phyloP scores from a whole-genome alignment of 2,888 invertebrate genomes.

The Ormyrus thymus region DNA sequence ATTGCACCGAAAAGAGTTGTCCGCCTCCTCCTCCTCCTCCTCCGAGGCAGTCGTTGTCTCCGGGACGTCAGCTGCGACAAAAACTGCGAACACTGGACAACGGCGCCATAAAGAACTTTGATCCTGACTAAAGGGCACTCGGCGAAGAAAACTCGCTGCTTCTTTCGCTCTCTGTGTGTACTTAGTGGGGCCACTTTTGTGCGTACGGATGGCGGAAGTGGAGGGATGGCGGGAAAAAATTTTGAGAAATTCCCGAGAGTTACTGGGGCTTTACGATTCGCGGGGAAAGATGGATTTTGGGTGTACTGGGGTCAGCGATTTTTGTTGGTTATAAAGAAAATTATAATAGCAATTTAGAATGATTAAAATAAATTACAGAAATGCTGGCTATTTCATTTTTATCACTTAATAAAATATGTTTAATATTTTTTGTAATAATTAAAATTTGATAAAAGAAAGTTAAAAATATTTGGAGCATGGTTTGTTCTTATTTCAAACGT shows the following conservation, averaged over 20 bases:
- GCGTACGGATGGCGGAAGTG: neutral
- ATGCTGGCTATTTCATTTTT: too few species aligned
- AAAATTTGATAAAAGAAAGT: neutral
- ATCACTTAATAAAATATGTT: neutral
- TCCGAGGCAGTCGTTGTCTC: constrained; percentile 10
- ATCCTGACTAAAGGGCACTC: constrained; percentile 45
- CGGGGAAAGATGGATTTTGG: constrained; percentile 6
- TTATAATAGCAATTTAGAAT: too few species aligned
- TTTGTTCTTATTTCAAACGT: too few species aligned
- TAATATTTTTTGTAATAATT: neutral
- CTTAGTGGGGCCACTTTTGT: constrained; percentile 8
- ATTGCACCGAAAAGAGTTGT: constrained; percentile 36
- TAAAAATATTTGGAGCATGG: too few species aligned
- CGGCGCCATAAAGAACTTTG: constrained; percentile 44
- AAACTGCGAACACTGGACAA: constrained; percentile 44
- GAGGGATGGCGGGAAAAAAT: constrained; percentile 8
- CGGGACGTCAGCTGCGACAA: constrained; percentile 1
- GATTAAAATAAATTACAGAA: too few species aligned
- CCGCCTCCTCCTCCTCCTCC: constrained; percentile 6
- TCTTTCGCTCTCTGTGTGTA: constrained; percentile 32
- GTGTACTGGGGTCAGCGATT: too few species aligned
- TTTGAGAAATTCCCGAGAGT: constrained; percentile 10
- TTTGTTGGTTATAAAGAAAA: too few species aligned
- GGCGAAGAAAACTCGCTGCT: constrained; percentile 19
- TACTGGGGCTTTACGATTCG: constrained; percentile 4